These are phyloP conservation scores for Octodon degus DNA, from an alignment of 2,113 vertebrate species.

Conservation along the genomic window DNA sequence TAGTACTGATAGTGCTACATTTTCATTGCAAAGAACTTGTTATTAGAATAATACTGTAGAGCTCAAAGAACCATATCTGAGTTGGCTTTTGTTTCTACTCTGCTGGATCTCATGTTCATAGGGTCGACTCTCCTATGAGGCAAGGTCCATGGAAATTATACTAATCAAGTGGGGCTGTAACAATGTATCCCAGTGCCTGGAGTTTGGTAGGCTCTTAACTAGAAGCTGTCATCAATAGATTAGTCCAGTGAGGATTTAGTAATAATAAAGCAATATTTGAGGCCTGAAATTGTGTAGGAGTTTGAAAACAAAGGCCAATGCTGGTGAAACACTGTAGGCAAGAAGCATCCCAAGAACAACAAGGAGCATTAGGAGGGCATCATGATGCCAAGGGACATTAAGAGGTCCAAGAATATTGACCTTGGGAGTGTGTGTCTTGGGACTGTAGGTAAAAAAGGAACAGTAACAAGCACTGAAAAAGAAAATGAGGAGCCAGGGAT, in stretches of 20 bases:
- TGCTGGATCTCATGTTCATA: not conserved
- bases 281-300: not conserved
- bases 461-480: not conserved
- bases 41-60: too few relatives aligned
- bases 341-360: not conserved
- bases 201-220: not conserved
- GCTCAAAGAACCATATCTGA: too few relatives aligned
- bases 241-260: not conserved
- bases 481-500: too few relatives aligned
- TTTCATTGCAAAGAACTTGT: too few relatives aligned
- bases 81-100: not conserved
- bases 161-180: not conserved
- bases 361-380: not conserved
- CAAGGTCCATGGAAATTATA: not conserved
- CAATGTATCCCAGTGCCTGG: not conserved
- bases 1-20: too few relatives aligned
- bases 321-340: not conserved
- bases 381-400: not conserved
- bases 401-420: not conserved
- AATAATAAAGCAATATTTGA: not conserved
- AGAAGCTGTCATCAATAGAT: not conserved
- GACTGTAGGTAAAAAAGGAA: not conserved
- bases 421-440: not conserved
- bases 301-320: not conserved
- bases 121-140: not conserved